phyloP scores from a whole-genome alignment of 2,113 vertebrate genomes.

The Macaca mulatta region DNA sequence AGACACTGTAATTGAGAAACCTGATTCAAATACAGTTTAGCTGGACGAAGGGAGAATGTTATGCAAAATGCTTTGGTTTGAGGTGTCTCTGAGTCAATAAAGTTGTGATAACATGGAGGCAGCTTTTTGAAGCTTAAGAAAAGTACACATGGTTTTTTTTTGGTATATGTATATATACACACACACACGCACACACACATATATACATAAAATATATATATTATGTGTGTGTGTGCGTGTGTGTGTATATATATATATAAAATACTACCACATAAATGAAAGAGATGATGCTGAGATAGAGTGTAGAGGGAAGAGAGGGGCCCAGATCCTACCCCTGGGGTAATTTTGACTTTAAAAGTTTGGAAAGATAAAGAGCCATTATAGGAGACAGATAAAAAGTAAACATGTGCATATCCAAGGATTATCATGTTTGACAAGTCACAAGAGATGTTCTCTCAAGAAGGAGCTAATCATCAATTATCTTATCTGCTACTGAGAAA shows the following conservation, averaged over 20 bases:
- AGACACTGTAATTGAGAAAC: neutral
- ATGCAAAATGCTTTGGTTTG: neutral
- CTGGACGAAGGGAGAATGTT: neutral
- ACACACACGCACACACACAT: no score
- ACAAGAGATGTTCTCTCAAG: neutral
- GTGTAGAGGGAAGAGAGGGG: neutral
- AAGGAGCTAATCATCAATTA: neutral
- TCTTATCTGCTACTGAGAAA: neutral
- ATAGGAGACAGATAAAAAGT: neutral
- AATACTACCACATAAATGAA: neutral
- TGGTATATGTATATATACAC: no score
- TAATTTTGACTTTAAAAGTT: neutral
- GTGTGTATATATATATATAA: no score
- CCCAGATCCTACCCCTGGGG: neutral
- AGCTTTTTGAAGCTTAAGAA: neutral
- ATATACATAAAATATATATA: no score
- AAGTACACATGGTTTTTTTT: neutral
- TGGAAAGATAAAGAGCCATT: neutral
- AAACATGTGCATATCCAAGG: neutral
- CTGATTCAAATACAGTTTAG: neutral
- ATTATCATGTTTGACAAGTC: neutral
- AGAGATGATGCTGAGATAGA: neutral
- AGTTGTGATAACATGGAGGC: neutral
- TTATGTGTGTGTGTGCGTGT: rapidly evolving
- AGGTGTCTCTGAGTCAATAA: neutral